Evolutionary conservation across 2,888 invertebrate species (phyloP).

Genomic region (Harpagoxenus sublaevis): DNA sequence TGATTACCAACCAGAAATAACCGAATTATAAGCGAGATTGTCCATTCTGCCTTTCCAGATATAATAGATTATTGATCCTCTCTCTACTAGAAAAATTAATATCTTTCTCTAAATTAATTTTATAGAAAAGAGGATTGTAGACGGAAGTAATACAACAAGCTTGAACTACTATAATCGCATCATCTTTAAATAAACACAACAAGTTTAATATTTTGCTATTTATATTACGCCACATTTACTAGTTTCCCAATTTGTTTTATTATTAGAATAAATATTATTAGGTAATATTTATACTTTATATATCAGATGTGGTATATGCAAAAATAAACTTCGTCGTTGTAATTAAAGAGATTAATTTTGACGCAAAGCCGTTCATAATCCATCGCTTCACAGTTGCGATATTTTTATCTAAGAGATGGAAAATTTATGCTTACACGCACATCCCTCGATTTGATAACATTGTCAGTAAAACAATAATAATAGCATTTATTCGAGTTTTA

Average conservation of each 20-base stretch:
- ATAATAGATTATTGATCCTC: background rate
- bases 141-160: background rate
- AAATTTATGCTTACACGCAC: background rate
- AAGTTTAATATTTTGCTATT: background rate
- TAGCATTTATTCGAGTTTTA: background rate
- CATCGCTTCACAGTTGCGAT: background rate
- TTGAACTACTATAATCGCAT: background rate
- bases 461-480: constrained; percentile 17
- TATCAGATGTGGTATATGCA: background rate
- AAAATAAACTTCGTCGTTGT: background rate
- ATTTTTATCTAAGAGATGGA: constrained; percentile 14
- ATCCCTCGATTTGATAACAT: background rate
- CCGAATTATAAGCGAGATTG: constrained; percentile 26
- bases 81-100: background rate
- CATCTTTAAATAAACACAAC: background rate
- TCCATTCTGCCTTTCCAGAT: background rate
- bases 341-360: constrained; percentile 18
- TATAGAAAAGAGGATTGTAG: background rate
- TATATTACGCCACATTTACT: background rate
- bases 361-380: background rate
- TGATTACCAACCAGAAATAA: constrained; percentile 15
- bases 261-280: background rate
- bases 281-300: background rate
- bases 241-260: background rate
- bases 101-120: background rate